These are phyloP conservation scores for Piscicola geometra DNA, from an alignment of 2,888 invertebrate species.

Conservation along the genomic window DNA sequence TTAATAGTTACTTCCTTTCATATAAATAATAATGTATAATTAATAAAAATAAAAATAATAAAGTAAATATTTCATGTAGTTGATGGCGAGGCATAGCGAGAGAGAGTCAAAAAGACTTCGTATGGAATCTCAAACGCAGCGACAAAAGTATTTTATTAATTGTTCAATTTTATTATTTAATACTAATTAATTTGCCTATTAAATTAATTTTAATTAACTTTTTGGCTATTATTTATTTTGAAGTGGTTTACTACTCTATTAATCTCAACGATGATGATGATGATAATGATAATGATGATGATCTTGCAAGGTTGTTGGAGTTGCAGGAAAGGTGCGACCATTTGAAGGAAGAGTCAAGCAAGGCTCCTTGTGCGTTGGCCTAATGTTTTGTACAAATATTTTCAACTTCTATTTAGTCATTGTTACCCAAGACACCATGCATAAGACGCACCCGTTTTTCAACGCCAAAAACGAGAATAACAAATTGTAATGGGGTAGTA, in stretches of 20 bases:
- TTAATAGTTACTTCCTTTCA: not conserved
- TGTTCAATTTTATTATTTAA: too few species aligned
- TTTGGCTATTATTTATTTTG: too few species aligned
- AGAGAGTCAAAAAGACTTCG: not conserved
- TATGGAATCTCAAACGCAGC: not conserved
- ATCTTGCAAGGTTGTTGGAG: not conserved
- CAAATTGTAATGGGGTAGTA: too few species aligned
- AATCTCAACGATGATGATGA: too few species aligned
- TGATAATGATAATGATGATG: too few species aligned
- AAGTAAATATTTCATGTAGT: not conserved
- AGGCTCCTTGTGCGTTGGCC: not conserved
- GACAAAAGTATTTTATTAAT: slow-evolving; percentile 8
- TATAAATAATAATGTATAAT: not conserved
- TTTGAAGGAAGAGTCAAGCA: not conserved
- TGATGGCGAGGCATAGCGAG: slow-evolving; percentile 2
- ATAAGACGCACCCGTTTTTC: too few species aligned
- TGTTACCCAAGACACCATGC: not conserved
- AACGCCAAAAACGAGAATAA: too few species aligned
- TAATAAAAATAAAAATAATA: not conserved
- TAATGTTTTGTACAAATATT: too few species aligned
- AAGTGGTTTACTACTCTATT: too few species aligned
- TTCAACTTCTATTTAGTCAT: not conserved
- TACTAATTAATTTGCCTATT: too few species aligned
- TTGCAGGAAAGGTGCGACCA: slow-evolving; percentile 1
- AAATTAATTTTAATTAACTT: too few species aligned